phyloP scores from a whole-genome alignment of 2,888 invertebrate species.

The Octonoba sinensis region DNA sequence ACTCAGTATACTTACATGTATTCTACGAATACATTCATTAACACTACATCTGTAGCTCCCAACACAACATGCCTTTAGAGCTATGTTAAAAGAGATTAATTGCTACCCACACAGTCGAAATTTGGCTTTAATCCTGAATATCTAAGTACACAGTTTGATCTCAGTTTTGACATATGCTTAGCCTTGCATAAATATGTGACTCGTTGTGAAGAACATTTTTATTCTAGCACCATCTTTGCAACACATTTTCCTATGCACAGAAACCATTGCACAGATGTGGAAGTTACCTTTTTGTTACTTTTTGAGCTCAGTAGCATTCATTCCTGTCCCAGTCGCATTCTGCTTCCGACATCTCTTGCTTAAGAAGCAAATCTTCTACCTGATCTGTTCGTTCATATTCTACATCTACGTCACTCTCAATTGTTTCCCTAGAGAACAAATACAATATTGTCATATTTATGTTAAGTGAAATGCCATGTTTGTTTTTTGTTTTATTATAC shows the following conservation, averaged over 20 bases:
- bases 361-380: constrained; percentile 54
- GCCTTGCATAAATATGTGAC: too few relatives aligned
- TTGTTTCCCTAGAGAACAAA: constrained; percentile 17
- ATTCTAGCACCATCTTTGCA: constrained; percentile 13
- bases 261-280: background rate
- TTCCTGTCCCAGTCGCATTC: constrained; percentile 63
- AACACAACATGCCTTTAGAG: too few relatives aligned
- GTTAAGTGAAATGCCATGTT: background rate
- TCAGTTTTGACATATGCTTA: too few relatives aligned
- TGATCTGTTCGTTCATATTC: constrained; percentile 50
- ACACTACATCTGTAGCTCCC: too few relatives aligned
- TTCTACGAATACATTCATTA: too few relatives aligned
- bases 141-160: too few relatives aligned
- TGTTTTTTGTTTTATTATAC: too few relatives aligned
- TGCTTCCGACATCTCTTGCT: constrained; percentile 63
- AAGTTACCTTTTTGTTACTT: too few relatives aligned
- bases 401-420: constrained; percentile 54
- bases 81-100: too few relatives aligned
- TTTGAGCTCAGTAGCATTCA: constrained; percentile 47
- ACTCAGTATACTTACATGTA: too few relatives aligned
- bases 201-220: background rate
- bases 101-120: too few relatives aligned
- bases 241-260: background rate
- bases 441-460: background rate
- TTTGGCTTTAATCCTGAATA: too few relatives aligned